phyloP scores from a whole-genome alignment of 2,113 vertebrate genomes.

The Nothocercus nigrocapillus region DNA sequence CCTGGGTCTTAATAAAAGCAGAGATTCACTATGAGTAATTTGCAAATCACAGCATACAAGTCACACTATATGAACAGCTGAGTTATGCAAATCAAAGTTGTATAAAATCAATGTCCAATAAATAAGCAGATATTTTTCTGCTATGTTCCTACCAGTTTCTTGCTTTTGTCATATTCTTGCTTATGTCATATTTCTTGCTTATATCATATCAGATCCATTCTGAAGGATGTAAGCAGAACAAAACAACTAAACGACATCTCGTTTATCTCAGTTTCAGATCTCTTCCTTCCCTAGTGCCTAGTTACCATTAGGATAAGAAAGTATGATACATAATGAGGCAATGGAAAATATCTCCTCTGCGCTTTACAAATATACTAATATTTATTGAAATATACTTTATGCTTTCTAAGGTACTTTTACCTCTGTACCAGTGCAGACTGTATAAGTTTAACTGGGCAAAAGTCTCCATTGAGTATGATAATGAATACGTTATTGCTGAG shows the following conservation, averaged over 20 bases:
- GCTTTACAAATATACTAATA: slow-evolving; percentile 62
- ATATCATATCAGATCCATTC: neutral
- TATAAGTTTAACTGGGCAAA: slow-evolving; percentile 46
- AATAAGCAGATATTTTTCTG: neutral
- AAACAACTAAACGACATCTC: slow-evolving; percentile 20
- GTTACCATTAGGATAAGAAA: slow-evolving; percentile 56
- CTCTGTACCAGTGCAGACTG: slow-evolving; percentile 12
- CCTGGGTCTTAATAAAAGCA: neutral
- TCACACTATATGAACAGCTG: neutral
- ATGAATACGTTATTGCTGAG: slow-evolving; percentile 65
- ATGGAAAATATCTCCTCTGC: slow-evolving; percentile 56
- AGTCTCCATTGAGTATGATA: slow-evolving; percentile 40
- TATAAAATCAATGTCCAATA: neutral
- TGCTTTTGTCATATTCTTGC: too few species aligned
- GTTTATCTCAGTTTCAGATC: slow-evolving; percentile 47
- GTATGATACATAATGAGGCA: slow-evolving; percentile 44
- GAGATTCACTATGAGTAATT: neutral
- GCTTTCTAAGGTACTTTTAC: slow-evolving; percentile 51
- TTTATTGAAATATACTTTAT: slow-evolving; percentile 67
- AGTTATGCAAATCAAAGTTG: neutral
- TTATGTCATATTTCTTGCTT: neutral
- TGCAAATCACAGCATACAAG: neutral
- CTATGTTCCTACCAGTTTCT: neutral
- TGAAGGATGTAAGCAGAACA: slow-evolving; percentile 3
- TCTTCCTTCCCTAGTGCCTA: slow-evolving; percentile 51